A percentile compares a stretch with the other conserved stretches of the same genome.
Conservation (phyloP, 2,888 invertebrate species). For the Elaeidobius kamerunicus region DNA sequence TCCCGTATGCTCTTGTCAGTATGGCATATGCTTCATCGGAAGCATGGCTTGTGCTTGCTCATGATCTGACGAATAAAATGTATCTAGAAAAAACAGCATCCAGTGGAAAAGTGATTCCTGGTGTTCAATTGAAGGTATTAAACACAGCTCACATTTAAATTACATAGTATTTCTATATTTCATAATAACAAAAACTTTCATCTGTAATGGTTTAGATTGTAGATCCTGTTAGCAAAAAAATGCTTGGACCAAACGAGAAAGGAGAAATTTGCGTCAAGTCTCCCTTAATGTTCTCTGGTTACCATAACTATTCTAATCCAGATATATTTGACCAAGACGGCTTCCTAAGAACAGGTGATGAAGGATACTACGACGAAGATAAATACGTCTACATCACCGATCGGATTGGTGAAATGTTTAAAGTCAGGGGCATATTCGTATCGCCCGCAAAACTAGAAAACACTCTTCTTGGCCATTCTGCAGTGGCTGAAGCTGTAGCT, state of each 20-base stretch:
- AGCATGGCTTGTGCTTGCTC: slow-evolving; percentile 30
- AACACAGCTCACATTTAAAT: too few species aligned
- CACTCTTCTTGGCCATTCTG: slow-evolving; percentile 38
- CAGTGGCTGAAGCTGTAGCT: slow-evolving; percentile 37
- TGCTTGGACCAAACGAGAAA: slow-evolving; percentile 45
- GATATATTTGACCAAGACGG: slow-evolving; percentile 48
- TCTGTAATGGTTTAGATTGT: slow-evolving; percentile 27
- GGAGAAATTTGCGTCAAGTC: slow-evolving; percentile 55
- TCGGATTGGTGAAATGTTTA: slow-evolving; percentile 52
- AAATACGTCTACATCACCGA: slow-evolving; percentile 51
- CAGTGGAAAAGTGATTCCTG: background rate
- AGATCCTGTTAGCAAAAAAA: slow-evolving; percentile 37
- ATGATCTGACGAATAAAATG: background rate
- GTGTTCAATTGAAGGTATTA: slow-evolving; percentile 17
- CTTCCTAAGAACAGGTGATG: slow-evolving; percentile 53
- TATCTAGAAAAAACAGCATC: background rate
- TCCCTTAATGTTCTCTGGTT: slow-evolving; percentile 45
- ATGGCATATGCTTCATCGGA: slow-evolving; percentile 49
- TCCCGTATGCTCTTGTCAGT: slow-evolving; percentile 42
- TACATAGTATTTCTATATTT: background rate
- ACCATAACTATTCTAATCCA: slow-evolving; percentile 49
- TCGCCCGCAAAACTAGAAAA: slow-evolving; percentile 39
- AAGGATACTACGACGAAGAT: slow-evolving; percentile 52
- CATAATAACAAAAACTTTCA: background rate
- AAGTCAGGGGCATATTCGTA: slow-evolving; percentile 52